Percentiles rank a stretch among this genome's conserved stretches.
phyloP scores from a whole-genome alignment of 2,113 vertebrate genomes.

The Rhodinocichla rosea region DNA sequence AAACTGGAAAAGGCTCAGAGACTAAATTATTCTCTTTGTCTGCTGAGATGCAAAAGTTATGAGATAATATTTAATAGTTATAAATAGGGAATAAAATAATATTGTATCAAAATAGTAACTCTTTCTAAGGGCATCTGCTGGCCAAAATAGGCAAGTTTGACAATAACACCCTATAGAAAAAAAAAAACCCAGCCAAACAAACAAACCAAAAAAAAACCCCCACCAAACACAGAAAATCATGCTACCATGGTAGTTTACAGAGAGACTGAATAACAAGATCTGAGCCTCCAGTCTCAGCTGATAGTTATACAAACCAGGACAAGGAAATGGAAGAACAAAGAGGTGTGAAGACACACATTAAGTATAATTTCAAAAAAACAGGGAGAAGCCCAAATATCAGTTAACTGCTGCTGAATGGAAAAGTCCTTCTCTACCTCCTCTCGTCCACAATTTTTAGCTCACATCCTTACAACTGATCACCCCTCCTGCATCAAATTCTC shows the following conservation, averaged over 20 bases:
- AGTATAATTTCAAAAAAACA: neutral
- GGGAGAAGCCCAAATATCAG: neutral
- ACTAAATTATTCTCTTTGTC: neutral
- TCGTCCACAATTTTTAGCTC: neutral
- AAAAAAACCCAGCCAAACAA: neutral
- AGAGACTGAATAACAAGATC: neutral
- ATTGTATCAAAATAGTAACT: neutral
- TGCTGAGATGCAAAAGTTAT: neutral
- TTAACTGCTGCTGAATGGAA: neutral
- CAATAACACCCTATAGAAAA: neutral
- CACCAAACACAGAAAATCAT: neutral
- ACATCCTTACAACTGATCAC: neutral
- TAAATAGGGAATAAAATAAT: neutral
- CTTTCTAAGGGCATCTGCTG: neutral
- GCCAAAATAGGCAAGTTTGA: neutral
- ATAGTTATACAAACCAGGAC: neutral
- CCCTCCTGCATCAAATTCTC: neutral
- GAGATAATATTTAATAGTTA: neutral
- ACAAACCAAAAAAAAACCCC: neutral
- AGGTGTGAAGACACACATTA: neutral
- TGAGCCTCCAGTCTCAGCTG: neutral
- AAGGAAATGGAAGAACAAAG: neutral
- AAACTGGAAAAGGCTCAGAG: neutral
- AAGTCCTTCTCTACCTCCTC: neutral
- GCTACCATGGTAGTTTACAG: neutral